Base-by-base conservation (phyloP, 1,140 invertebrate genomes). In the Drosophila pruinosa region DNA sequence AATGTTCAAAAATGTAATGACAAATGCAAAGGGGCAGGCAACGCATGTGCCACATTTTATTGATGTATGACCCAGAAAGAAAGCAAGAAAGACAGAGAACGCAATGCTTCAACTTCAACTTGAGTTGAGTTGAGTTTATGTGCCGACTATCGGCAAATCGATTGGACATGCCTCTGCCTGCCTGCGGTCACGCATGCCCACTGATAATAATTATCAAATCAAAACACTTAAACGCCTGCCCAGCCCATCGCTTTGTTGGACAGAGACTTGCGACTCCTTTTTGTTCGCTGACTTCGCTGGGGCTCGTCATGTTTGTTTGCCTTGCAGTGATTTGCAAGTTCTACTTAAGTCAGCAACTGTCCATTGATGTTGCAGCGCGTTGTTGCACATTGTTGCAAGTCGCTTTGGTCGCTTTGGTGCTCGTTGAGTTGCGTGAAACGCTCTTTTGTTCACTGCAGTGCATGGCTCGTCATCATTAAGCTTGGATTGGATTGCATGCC, bases 141-240 rank as follows among this genome's bases (percentile, higher is more conserved):
- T 7, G 7, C n/a, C 38, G 80, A 72, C 67, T 81, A 88, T 86
- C 69, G n/a, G 69, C 76, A 67, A 77, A 85, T 85, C 80, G 80
- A 85, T 85, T 79, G 72, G 79, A 78, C 72, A 74, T 77, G 72
- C 45, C 70, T 22, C 57, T 75, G 52, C 48, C 58, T 61, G 67
- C 59, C 75, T 67, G 67, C 75, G 74, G 80, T 82, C 89, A 90
- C 89, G 82, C 89, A 90, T 83, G 83, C 80, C 54, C 65, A 62
- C 83, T 86, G 83, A 90, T 89, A 90, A 83, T 90, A 90, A 90
- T 90, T 90, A 90, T 90, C 89, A 90, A 90, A 90, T 90, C 89
- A 90, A 89, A 90, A 85, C 89, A 85, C 77, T 85, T 90, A 89
- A 90, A 89, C 80, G 80, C 74, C 75, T 68, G 89, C 61, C 80